Base-by-base conservation (phyloP, 2,113 vertebrate species). In the rat (Rattus norvegicus) region DNA sequence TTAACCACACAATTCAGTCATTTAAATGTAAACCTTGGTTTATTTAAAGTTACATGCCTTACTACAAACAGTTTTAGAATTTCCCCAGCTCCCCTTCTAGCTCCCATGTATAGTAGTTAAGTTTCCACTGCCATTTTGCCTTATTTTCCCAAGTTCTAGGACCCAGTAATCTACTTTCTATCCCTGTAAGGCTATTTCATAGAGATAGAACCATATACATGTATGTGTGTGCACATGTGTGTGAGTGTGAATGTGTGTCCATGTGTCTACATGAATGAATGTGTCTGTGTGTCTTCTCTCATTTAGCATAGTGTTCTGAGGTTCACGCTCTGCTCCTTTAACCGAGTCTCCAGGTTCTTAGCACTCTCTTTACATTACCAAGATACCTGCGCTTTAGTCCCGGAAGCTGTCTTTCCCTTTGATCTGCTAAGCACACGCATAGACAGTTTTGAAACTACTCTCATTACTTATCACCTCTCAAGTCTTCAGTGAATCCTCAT, bases 401-500 rank as follows among this genome's bases (percentile, higher is more conserved):
- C 2, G 9, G n/a, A 90, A 75, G 56, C 33, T 14, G 22, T 59
- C 70, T 88, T 87, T 83, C 87, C 79, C 63, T 47, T 95, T 83
- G 85, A 77, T n/a, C 88, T 17, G 80, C 19, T 22, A 10, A 85
- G 49, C 19, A 61, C 9, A 79, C 30, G 67, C n/a, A 77, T 13
- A 36, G 54, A 43, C 54, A 54, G 28, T 67, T 93, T 84, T 56
- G 26, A 92, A 2, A 69, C 20, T 33, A 85, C 47, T 91, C 95
- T 77, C 24, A 86, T 69, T 26, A 49, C n/a, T 10, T 49, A 16
- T 54, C 61, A 84, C 49, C 65, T n/a, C 11, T 91, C 56, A 92
- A 83, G 91, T 17, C 65, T 95, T 92, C 43, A 30, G 93, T 76
- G 73, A 97, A n/a, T 90, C 93, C 77, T 97, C 69, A 86, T 54